Base-by-base conservation (phyloP, 2,888 invertebrate genomes). In the Trachelus troglodyta region DNA sequence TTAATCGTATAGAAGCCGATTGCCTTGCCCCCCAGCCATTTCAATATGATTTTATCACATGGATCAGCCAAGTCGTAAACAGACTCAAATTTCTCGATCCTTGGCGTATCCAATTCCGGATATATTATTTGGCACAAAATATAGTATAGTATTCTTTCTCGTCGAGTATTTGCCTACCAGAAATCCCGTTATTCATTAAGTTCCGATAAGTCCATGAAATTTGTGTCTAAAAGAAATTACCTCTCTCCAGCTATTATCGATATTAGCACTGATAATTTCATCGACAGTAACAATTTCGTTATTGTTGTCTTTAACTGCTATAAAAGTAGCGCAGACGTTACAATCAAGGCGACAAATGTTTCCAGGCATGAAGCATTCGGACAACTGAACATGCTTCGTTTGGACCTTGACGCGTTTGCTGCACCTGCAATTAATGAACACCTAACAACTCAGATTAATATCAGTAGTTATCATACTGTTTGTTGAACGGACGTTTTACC, bases 1-100 rank as follows among this genome's bases (percentile, higher is more conserved):
- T 92, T 92, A 12, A 91, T 80, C 0, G 90, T 90, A 79, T 91
- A 92, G 84, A 92, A 92, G 73, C 90, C 92, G 74, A 89, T 83
- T 68, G 90, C 88, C 77, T 81, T 85, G 37, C 88, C 89, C 40
- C 86, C 80, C 34, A 85, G 78, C 90, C 91, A 91, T 76, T 85
- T 83, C 69, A 87, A 34, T 30, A 79, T 86, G 40, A 87, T 81
- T 33, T 88, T 79, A 79, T 91, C 90, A 30, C 78, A 80, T 30
- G 85, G 77, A 73, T 87, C 87, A 12, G 89, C 88, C 74, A 84
- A 82, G 80, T 87, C 87, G 79, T 87, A 90, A 12, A 84, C 81
- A 40, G 87, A 85, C 81, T 90, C 89, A 11, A 85, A 82, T 78
- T 83, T 85, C 68, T 85, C 84, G 12, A 83, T 79, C 34, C 79